Base-by-base conservation (phyloP, 2,888 invertebrate species). In the Melikaiella ostensackeni region DNA sequence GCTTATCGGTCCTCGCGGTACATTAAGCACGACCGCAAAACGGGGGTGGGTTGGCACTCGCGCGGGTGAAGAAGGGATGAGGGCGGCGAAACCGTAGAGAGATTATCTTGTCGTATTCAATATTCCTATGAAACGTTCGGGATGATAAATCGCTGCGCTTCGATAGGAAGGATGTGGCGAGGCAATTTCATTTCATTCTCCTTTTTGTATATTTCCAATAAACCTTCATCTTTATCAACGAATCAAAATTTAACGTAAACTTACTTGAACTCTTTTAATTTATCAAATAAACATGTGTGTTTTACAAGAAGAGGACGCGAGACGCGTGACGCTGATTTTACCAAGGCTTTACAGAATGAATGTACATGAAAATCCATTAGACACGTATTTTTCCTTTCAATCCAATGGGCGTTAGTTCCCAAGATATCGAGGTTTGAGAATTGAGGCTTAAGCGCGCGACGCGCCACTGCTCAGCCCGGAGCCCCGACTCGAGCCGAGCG, bases 81-180 rank as follows among this genome's bases (percentile, higher is more conserved):
- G 50, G 78, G 76, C 66, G 76, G 59, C 80, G 79, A 79, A 80
- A 82, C 82, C 83, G 80, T 81, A 82, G 86, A 88, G 88, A 91
- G 91, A 91, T 91, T 91, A 91, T 91, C 91, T 91, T 91, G 91
- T 91, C 91, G 91, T 91, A 91, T 91, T 91, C 91, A 91, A 91
- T 91, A 91, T 91, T 91, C 91, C 89, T 89, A 89, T 90, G 89
- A 88, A 91, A 91, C 88, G 89, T 84, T 82, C 85, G 80, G 86
- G 88, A 91, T 91, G 91, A 91, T 91, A 91, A 91, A 91, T 91
- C 90, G 91, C 84, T 84, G 83, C 81, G 81, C 79, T 82, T 83
- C 84, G 89, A 89, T 88, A 88, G 85, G 82, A 86, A 87, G 87
- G 86, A 88, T 83, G 86, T 83, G 83, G 79, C 79, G 80, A 75